Conservation (phyloP, 2,888 invertebrate species). For the Myopa tessellatipennis region DNA sequence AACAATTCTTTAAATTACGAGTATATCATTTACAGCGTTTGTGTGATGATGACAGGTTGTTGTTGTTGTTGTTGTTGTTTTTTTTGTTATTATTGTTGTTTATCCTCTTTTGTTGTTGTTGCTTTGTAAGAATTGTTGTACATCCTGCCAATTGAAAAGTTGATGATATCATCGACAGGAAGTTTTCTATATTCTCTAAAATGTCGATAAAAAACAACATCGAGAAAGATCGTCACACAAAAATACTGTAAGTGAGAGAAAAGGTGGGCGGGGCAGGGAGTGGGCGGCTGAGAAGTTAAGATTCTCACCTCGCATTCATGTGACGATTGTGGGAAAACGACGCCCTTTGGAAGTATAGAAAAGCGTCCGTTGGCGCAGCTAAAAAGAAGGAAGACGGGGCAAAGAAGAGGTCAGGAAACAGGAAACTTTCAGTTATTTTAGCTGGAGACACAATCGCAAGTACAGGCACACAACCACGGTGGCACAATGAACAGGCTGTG, state of each 20-base stretch:
- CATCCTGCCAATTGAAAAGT: not conserved
- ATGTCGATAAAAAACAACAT: not conserved
- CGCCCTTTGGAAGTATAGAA: not conserved
- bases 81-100: too few relatives aligned
- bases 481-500: too few relatives aligned
- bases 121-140: too few relatives aligned
- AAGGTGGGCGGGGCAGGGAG: not conserved
- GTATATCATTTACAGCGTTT: too few relatives aligned
- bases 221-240: not conserved
- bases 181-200: not conserved
- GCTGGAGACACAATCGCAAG: not conserved
- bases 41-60: too few relatives aligned
- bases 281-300: not conserved
- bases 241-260: not conserved
- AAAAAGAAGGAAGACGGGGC: not conserved
- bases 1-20: too few relatives aligned
- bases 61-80: too few relatives aligned
- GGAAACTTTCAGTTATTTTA: too few relatives aligned
- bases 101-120: too few relatives aligned
- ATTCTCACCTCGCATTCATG: not conserved
- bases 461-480: not conserved
- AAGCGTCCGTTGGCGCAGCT: too few relatives aligned
- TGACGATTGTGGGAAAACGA: not conserved
- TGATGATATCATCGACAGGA: conserved; percentile 22
- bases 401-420: too few relatives aligned